Conservation (phyloP, 2,888 invertebrate genomes). For the Morpho achilles region DNA sequence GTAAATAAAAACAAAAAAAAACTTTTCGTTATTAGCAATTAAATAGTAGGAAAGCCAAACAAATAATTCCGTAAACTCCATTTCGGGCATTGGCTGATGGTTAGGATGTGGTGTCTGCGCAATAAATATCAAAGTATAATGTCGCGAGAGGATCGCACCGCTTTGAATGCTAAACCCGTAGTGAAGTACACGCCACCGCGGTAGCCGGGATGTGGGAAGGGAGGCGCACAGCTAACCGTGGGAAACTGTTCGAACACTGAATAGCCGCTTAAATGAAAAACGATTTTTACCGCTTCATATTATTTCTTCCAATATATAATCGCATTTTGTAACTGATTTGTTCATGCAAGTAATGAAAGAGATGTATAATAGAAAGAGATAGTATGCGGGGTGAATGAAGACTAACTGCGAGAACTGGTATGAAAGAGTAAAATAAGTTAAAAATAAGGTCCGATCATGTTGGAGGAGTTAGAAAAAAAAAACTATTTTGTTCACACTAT, state of each 20-base stretch:
- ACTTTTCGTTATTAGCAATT: no score
- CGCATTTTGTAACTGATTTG: background rate
- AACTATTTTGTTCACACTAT: no score
- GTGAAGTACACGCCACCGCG: constrained; percentile 54
- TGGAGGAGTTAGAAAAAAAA: no score
- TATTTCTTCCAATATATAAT: constrained; percentile 14
- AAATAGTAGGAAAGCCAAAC: no score
- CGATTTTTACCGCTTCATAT: constrained; percentile 13
- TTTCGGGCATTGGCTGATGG: constrained; percentile 25
- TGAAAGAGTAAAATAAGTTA: no score
- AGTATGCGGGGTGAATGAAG: no score
- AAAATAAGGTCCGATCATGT: no score
- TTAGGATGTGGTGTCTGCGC: constrained; percentile 60
- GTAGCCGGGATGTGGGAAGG: constrained; percentile 39
- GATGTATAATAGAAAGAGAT: no score
- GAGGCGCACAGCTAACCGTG: constrained; percentile 63
- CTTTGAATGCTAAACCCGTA: constrained; percentile 74
- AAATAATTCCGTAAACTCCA: no score
- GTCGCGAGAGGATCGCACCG: constrained; percentile 63
- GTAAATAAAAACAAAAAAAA: no score
- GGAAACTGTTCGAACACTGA: constrained; percentile 53
- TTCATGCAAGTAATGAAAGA: no score
- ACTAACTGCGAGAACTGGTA: no score
- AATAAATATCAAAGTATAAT: constrained; percentile 75
- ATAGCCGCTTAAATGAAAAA: constrained; percentile 22